Evolutionary conservation across 2,888 invertebrate genomes (phyloP).

Genomic region (Clitarchus hookeri): DNA sequence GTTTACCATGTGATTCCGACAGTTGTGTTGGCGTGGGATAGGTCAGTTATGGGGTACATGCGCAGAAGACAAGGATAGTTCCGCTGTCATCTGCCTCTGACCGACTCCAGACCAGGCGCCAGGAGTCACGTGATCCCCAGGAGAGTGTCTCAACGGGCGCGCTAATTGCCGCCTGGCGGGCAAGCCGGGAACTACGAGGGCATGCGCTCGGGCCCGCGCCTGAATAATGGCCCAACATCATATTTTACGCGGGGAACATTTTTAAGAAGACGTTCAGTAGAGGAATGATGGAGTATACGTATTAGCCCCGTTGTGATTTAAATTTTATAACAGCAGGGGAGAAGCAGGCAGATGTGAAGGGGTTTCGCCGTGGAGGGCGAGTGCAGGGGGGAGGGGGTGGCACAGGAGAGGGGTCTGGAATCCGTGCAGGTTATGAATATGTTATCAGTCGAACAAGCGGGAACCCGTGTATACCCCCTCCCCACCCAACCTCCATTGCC

Average conservation of each 20-base stretch:
- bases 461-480: neutral
- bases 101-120: neutral
- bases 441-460: conserved; percentile 19
- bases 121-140: neutral
- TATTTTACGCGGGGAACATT: conserved; percentile 24
- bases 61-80: too few relatives aligned
- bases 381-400: neutral
- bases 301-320: conserved; percentile 26
- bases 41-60: too few relatives aligned
- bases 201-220: neutral
- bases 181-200: neutral
- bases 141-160: neutral
- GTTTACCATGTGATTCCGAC: too few relatives aligned
- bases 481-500: neutral
- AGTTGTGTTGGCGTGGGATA: too few relatives aligned
- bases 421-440: conserved; percentile 22
- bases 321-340: conserved; percentile 24
- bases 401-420: neutral
- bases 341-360: neutral
- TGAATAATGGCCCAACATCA: conserved; percentile 23
- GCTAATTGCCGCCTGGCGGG: neutral
- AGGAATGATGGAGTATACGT: conserved; percentile 21
- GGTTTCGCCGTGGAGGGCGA: neutral
- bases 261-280: conserved; percentile 26
- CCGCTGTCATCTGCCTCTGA: too few relatives aligned